Evolutionary conservation across 2,113 vertebrate species (phyloP).

Genomic region (Nesoenas mayeri): DNA sequence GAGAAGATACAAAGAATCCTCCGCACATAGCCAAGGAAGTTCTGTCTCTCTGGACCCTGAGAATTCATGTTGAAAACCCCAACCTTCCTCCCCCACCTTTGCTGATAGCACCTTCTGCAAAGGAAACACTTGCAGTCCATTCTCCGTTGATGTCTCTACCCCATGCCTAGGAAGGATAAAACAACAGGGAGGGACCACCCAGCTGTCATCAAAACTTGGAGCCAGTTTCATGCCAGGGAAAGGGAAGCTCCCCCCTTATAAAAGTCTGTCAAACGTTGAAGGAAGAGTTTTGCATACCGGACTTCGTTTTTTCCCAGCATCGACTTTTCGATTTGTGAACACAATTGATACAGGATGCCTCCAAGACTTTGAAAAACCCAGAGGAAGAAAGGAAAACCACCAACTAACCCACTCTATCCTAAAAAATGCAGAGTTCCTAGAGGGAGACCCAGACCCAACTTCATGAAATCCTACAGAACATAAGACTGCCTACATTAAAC

Average conservation of each 20-base stretch:
- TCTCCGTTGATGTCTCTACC: background rate
- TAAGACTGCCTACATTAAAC: background rate
- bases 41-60: background rate
- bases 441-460: background rate
- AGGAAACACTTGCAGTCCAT: background rate
- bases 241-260: background rate
- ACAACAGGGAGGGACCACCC: fast-evolving
- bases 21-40: background rate
- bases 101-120: background rate
- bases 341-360: background rate
- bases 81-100: background rate
- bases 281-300: background rate
- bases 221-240: background rate
- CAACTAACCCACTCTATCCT: background rate
- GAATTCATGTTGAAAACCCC: fast-evolving
- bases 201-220: background rate
- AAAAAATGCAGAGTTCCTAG: background rate
- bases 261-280: background rate
- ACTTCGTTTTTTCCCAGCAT: background rate
- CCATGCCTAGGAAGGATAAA: background rate
- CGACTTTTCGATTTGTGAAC: fast-evolving
- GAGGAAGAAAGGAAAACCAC: background rate
- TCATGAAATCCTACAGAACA: background rate
- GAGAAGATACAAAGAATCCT: background rate
- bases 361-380: background rate